These are phyloP conservation scores for Caenorhabditis panamensis DNA, from an alignment of 2,888 invertebrate genomes.

Conservation along the genomic window DNA sequence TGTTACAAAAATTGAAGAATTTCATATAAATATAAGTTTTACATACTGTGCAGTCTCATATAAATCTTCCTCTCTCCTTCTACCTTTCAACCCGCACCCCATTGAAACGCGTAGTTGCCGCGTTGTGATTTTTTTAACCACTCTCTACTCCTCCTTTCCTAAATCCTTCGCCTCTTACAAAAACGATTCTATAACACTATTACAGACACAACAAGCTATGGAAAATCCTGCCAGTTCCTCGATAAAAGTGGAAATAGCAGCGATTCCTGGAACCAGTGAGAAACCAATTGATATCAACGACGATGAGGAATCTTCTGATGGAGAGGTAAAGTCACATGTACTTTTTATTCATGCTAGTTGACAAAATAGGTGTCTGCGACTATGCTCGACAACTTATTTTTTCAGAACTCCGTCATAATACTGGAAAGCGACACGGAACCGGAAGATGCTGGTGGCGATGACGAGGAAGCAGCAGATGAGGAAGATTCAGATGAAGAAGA, in stretches of 20 bases:
- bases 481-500: constrained; percentile 49
- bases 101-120: too few relatives aligned
- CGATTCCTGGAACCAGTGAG: neutral
- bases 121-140: too few relatives aligned
- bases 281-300: constrained; percentile 38
- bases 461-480: constrained; percentile 44
- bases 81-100: neutral
- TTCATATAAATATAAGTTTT: too few relatives aligned
- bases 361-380: too few relatives aligned
- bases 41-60: too few relatives aligned
- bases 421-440: constrained; percentile 55
- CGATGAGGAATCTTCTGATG: constrained; percentile 57
- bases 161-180: too few relatives aligned
- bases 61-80: neutral
- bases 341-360: too few relatives aligned
- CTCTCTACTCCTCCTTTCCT: too few relatives aligned
- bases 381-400: too few relatives aligned
- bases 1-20: too few relatives aligned
- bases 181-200: too few relatives aligned
- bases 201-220: too few relatives aligned
- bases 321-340: constrained; percentile 18
- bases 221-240: neutral
- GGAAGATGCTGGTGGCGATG: constrained; percentile 36
- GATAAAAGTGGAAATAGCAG: constrained; percentile 15
- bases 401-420: constrained; percentile 44